Evolutionary conservation across 2,797 vertebrate genomes (phyloP).

Genomic region (Galaxias olidus): DNA sequence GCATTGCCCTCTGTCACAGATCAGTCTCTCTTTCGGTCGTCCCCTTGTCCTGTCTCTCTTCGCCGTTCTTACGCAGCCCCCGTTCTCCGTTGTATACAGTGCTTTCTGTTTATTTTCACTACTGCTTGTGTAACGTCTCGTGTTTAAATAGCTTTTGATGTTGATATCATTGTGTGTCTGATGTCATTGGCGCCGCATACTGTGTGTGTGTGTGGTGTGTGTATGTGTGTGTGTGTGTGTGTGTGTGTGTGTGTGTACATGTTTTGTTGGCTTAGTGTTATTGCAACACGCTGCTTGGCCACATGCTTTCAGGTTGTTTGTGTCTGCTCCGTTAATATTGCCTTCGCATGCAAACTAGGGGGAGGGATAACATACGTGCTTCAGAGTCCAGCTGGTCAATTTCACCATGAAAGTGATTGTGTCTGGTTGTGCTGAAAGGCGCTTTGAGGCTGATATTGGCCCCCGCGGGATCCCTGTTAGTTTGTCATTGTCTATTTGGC

Average conservation of each 20-base stretch:
- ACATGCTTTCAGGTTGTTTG: too few species aligned
- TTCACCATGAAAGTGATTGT: too few species aligned
- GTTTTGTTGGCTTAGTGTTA: neutral
- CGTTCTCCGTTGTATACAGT: conserved; percentile 4
- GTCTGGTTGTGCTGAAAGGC: too few species aligned
- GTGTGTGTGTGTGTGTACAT: neutral
- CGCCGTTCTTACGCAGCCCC: neutral
- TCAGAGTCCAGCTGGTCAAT: too few species aligned
- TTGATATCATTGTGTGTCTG: neutral
- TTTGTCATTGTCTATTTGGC: too few species aligned
- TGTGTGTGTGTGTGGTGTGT: conserved; percentile 1
- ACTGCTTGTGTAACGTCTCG: neutral
- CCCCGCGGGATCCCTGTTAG: too few species aligned
- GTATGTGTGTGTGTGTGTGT: neutral
- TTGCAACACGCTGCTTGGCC: too few species aligned
- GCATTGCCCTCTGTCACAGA: neutral
- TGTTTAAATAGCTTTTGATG: conserved; percentile 18
- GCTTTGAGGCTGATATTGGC: too few species aligned
- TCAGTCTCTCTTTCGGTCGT: neutral
- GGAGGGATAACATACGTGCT: too few species aligned
- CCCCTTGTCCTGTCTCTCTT: neutral
- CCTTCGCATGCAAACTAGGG: too few species aligned
- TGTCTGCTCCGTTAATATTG: too few species aligned
- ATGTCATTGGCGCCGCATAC: too few species aligned
- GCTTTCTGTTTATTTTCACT: conserved; percentile 2